Evolutionary conservation across 2,797 vertebrate species (phyloP), one percentile per base, ranked within the genome.

Genomic region (Pelodytes ibericus): DNA sequence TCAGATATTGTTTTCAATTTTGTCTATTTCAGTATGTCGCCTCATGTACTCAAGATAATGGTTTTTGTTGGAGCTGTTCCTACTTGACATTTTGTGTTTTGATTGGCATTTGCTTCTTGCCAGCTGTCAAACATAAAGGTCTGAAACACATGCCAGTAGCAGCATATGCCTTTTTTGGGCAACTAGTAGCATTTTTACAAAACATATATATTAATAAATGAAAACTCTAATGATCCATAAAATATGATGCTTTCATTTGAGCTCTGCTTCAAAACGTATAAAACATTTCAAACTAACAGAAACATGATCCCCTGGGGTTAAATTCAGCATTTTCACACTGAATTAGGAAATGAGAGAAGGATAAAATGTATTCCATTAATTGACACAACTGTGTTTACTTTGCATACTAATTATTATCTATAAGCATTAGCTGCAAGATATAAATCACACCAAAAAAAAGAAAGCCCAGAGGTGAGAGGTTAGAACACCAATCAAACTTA

Each of bases 221-320:
- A 53, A 67, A 88, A 83, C 86, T 88, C 90, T 94, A 96, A 95
- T 95, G 92, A 95, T 95, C 94, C 93, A 90, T 94, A 94, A 95
- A 91, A 88, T 93, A 94, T 94, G 93, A 93, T 88, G 88, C 84
- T 95, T 93, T 94, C 91, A 91, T 92, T 94, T 93, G 89, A 92
- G 93, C 91, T 89, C 72, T 74, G 82, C 83, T 75, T 90, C 88
- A 88, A 80, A 87, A 92, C 84, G 70, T 83, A 86, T 89, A 83
- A 44, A 44, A 44, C 41, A 44, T 44, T 44, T 13, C 41, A 9
- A 13, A 16, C 41, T 44, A 13, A 44, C 41, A 44, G 41, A 16
- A 44, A 44, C 41, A 16, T 16, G 13, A 27, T 87, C 85, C 87
- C 90, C 84, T 3, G 66, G 82, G 91, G 90, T 86, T 85, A 82